Percentiles rank a stretch among this genome's conserved stretches.
These are phyloP conservation scores for Tinea trinotella DNA, from an alignment of 2,888 invertebrate genomes.

Conservation along the genomic window DNA sequence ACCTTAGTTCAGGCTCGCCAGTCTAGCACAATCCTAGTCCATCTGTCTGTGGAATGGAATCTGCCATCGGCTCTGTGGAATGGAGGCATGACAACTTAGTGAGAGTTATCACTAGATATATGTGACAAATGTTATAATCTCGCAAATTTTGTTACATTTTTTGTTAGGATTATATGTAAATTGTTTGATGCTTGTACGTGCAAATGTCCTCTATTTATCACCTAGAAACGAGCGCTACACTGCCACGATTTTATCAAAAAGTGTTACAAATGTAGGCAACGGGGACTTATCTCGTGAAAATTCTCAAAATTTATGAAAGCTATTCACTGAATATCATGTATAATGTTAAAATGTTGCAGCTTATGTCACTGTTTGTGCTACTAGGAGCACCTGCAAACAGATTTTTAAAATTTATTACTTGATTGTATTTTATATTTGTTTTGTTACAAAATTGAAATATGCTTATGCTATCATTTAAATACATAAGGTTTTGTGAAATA, in stretches of 20 bases:
- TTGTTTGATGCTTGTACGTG: constrained; percentile 5
- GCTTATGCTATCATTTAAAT: neutral
- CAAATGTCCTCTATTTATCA: constrained; percentile 13
- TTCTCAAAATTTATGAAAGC: constrained; percentile 37
- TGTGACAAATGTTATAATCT: no score
- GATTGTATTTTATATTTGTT: neutral
- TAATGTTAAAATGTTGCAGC: constrained; percentile 24
- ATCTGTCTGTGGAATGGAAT: no score
- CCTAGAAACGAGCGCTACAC: constrained; percentile 6
- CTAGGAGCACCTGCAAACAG: neutral
- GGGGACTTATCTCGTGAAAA: constrained; percentile 33
- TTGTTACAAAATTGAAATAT: neutral
- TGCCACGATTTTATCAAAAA: constrained; percentile 24
- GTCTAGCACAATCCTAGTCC: no score
- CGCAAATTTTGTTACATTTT: no score
- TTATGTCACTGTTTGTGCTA: constrained; percentile 1
- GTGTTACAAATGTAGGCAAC: constrained; percentile 27
- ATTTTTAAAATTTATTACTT: neutral
- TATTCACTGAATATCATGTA: constrained; percentile 31
- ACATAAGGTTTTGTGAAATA: neutral
- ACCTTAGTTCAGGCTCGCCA: no score
- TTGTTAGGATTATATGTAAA: constrained; percentile 11
- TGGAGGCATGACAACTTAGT: no score
- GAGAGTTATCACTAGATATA: no score
- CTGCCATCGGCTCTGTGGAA: no score